Evolutionary conservation across 2,888 invertebrate genomes (phyloP), one percentile per base, ranked within the genome.

Genomic region (Ectemnius continuus): DNA sequence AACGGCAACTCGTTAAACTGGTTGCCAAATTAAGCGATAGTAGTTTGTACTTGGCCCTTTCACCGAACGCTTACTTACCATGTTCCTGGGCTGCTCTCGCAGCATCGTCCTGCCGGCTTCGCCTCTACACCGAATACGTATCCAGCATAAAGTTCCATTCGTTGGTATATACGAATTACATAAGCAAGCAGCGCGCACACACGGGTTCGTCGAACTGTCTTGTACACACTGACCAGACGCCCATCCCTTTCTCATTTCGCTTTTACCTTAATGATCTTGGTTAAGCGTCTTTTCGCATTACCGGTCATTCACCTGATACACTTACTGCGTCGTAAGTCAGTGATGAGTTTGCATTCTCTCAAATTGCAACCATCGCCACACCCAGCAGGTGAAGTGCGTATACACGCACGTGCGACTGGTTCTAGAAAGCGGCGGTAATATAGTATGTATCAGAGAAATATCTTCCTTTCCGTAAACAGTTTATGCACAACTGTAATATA

Each of bases 101-200:
- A 23, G 23, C 8, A 36, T 36, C 36, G 36, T 11, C 36, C 23
- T 2, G 2, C 3, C 6, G 4, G 11, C 36, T 11, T 6, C 36
- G 28, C 28, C 28, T 36, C 4, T 36, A 36, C 36, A 36, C 36
- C 36, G 11, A 36, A 36, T 36, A 8, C 8, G 59, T 56, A 75
- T 47, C 14, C 23, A 8, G 1, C 14, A 48, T 68, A 67, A 20
- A 52, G 60, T 65, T 65, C 23, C 48, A 18, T 77, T 72, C 48
- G 64, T 45, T 36, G 14, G 52, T 52, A 52, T 61, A 67, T 20
- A 52, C 36, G 61, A 6, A 56, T 61, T 56, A 58, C 18, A 45
- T 69, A 63, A 63, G 56, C 18, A 16, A 63, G 60, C 26, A 11
- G 36, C 36, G 36, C 36, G 8, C 23, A 62, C 20, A 46, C 52